phyloP scores from a whole-genome alignment of 2,888 invertebrate species.

The Rosalia funebris region DNA sequence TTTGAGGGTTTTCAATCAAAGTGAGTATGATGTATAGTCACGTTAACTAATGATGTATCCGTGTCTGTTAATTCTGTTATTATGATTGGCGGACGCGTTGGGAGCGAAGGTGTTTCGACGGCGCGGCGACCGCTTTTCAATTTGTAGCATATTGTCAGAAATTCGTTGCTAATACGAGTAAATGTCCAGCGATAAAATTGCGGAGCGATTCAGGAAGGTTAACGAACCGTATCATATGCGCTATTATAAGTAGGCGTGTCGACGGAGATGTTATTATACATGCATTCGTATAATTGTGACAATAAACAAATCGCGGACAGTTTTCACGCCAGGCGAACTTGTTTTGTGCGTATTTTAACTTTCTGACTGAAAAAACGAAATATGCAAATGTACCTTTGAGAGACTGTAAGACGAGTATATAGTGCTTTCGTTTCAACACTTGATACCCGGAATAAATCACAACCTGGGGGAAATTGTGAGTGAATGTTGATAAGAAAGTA shows the following conservation, averaged over 20 bases:
- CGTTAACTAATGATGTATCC: slow-evolving; percentile 21
- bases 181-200: slow-evolving; percentile 10
- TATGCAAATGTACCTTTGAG: too few relatives aligned
- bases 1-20: slow-evolving; percentile 94
- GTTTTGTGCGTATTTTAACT: too few relatives aligned
- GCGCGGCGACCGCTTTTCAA: slow-evolving; percentile 9
- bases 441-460: too few relatives aligned
- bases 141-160: slow-evolving; percentile 20
- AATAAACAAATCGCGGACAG: neutral
- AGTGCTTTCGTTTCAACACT: too few relatives aligned
- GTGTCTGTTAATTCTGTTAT: neutral
- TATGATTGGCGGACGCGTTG: neutral
- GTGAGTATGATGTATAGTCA: slow-evolving; percentile 69
- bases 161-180: slow-evolving; percentile 1
- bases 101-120: neutral
- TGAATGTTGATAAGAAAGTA: too few relatives aligned
- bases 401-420: too few relatives aligned
- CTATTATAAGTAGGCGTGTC: slow-evolving; percentile 17
- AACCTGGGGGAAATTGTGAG: too few relatives aligned
- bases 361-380: too few relatives aligned
- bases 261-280: neutral
- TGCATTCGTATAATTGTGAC: slow-evolving; percentile 1
- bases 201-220: slow-evolving; percentile 5
- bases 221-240: slow-evolving; percentile 12
- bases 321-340: neutral